Evolutionary conservation across 2,113 vertebrate species (phyloP), one percentile per base, ranked within the genome.

Genomic region (Callionymus lyra): DNA sequence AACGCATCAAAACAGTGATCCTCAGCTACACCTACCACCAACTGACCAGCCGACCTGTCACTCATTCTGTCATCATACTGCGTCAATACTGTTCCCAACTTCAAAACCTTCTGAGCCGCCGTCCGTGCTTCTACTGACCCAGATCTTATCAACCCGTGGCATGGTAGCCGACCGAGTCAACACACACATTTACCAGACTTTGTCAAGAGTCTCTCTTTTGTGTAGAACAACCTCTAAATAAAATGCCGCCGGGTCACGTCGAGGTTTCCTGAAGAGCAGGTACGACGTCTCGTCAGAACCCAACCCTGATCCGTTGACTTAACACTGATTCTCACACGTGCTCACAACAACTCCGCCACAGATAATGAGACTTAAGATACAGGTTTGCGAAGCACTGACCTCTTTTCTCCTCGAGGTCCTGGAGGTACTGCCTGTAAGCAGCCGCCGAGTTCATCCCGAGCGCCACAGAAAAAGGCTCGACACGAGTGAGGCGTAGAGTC

Each of bases 381-480:
- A 47, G 4, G 9, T 38, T 32, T 12, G 31, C n/a, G 6, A 10
- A 9, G 17, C 44, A 86, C 85, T 42, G 16, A 87, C 86, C 85
- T 87, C 72, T 73, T 70, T 87, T 87, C 61, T 84, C 70, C 65
- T 79, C 82, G 27, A 87, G 70, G 3, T 68, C 84, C 63, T 72
- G 84, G 59, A 87, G 84, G 63, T 70, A 87, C 74, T 83, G 84
- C 34, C 63, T 64, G 72, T 87, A 87, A 12, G 82, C 52, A 36
- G 85, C 79, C 10, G 57, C 34, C 1, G 84, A 42, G 44, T 56
- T 84, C 86, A 86, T 87, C 53, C 63, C 67, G 44, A 47, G 31
- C 55, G 6, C 67, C 46, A 46, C 9, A 38, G 44, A 38, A 16
- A 43, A 44, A 27, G 21, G 21, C 21, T 27, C 8, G 4, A 27